Evolutionary conservation across 2,797 vertebrate genomes (phyloP).

Genomic region (Hybognathus amarus): DNA sequence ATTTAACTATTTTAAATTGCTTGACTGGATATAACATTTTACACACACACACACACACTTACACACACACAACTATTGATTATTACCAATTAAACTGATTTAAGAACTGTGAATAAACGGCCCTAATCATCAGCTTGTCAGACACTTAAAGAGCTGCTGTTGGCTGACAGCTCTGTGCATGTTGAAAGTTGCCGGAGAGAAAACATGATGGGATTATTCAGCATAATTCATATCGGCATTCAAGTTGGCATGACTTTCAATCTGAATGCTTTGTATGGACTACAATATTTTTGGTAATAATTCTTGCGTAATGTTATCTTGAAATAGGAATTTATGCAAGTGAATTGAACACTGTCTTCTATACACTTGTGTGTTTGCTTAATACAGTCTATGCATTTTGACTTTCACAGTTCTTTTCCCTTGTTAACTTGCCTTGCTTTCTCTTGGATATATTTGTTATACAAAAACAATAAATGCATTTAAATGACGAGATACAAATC

Average conservation of each 20-base stretch:
- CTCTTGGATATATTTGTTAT: slow-evolving; percentile 34
- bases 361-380: slow-evolving; percentile 56
- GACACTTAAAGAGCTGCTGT: slow-evolving; percentile 13
- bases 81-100: background rate
- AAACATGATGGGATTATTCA: slow-evolving; percentile 23
- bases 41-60: background rate
- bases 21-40: background rate
- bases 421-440: slow-evolving; percentile 39
- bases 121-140: slow-evolving; percentile 44
- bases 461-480: slow-evolving; percentile 26
- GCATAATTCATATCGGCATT: slow-evolving; percentile 45
- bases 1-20: background rate
- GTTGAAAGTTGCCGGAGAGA: slow-evolving; percentile 29
- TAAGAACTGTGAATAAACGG: slow-evolving; percentile 10
- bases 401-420: slow-evolving; percentile 18
- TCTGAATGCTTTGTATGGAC: slow-evolving; percentile 61
- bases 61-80: background rate
- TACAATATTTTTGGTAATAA: slow-evolving; percentile 63
- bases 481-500: background rate
- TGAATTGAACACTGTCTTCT: slow-evolving; percentile 61
- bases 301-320: slow-evolving; percentile 50
- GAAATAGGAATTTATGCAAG: slow-evolving; percentile 65
- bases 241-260: slow-evolving; percentile 52
- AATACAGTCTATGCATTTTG: slow-evolving; percentile 35
- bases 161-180: slow-evolving; percentile 33